Conservation (phyloP, 30 jellyfish, hydroid and myxozoan genomes). For the Turritopsis dohrnii region DNA sequence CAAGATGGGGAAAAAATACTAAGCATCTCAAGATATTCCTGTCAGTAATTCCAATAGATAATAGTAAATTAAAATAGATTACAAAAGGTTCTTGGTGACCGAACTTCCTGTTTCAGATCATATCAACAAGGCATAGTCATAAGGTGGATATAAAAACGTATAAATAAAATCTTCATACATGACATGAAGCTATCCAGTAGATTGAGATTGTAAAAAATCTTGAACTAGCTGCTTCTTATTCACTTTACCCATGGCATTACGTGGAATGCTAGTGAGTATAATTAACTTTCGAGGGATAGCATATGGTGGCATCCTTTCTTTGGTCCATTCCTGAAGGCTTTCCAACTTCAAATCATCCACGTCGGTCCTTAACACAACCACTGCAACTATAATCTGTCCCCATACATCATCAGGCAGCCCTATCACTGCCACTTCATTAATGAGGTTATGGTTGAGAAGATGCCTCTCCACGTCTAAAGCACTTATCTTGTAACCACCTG, state of each 20-base stretch:
- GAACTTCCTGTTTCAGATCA: no score
- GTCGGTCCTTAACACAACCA: not conserved
- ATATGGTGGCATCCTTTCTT: slow-evolving; percentile 19
- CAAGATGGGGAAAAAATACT: no score
- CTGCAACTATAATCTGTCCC: slow-evolving; percentile 24
- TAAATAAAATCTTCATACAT: no score
- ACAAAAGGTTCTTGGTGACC: no score
- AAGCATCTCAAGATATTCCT: no score
- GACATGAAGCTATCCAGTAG: no score
- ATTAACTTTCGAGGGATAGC: slow-evolving; percentile 16
- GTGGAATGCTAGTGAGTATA: slow-evolving; percentile 21
- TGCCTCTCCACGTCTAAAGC: slow-evolving; percentile 29
- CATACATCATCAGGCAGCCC: slow-evolving; percentile 35
- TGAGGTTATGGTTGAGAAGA: not conserved
- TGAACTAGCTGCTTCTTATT: slow-evolving; percentile 21
- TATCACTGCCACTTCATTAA: slow-evolving; percentile 35
- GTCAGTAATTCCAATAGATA: no score
- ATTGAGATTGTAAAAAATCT: not conserved
- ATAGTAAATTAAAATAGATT: no score
- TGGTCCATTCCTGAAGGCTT: slow-evolving; percentile 8
- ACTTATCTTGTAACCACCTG: slow-evolving; percentile 38
- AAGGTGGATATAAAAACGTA: no score
- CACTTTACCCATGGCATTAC: slow-evolving; percentile 38
- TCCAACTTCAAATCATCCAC: not conserved
- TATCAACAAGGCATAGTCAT: no score